phyloP scores from a whole-genome alignment of 2,113 vertebrate species.

The Calonectris borealis region DNA sequence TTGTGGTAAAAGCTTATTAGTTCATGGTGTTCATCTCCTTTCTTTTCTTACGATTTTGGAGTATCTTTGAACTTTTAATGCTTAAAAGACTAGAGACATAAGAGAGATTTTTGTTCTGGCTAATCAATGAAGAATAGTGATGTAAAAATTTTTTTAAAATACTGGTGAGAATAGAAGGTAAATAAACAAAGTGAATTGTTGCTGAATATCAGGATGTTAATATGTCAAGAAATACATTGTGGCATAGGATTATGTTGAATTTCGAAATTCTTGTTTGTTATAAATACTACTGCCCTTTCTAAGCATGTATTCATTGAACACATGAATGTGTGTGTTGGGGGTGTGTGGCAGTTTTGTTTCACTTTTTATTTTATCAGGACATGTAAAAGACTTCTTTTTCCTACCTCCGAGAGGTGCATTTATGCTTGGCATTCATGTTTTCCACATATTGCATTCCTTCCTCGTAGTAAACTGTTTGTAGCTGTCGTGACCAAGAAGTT shows the following conservation, averaged over 20 bases:
- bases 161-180: background rate
- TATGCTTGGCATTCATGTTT: background rate
- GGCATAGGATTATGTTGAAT: background rate
- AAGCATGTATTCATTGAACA: background rate
- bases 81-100: background rate
- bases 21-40: background rate
- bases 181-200: background rate
- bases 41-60: background rate
- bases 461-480: background rate
- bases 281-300: background rate
- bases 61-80: background rate
- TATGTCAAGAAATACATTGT: background rate
- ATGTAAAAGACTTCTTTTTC: background rate
- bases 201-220: background rate
- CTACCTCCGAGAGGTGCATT: accelerated
- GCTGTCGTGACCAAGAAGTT: background rate
- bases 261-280: background rate
- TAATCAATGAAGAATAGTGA: background rate
- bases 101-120: background rate
- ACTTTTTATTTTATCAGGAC: background rate
- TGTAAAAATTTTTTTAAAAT: background rate
- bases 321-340: accelerated
- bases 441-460: background rate
- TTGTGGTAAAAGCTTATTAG: background rate
- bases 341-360: background rate